These are phyloP conservation scores for Euleptes europaea DNA, from an alignment of 2,113 vertebrate genomes.

Conservation along the genomic window DNA sequence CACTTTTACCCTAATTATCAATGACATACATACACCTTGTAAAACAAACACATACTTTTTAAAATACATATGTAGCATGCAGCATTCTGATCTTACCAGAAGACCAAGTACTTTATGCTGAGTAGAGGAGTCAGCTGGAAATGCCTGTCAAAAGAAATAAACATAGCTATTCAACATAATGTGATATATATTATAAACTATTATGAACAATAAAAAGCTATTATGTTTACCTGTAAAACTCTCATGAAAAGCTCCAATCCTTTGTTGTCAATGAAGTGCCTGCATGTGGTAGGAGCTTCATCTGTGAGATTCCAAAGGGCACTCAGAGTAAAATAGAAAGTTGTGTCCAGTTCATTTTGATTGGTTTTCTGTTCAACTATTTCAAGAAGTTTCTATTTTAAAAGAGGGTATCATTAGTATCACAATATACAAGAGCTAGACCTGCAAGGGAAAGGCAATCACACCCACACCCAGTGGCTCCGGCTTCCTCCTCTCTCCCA, in stretches of 20 bases:
- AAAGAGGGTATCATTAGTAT: constrained; percentile 1
- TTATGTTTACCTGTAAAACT: constrained; percentile 83
- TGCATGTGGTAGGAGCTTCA: constrained; percentile 86
- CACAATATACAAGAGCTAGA: not conserved
- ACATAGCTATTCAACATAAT: not conserved
- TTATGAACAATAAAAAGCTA: constrained; percentile 21
- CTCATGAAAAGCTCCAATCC: constrained; percentile 84
- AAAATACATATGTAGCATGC: not conserved
- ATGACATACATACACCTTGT: not conserved
- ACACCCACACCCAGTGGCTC: too few species aligned
- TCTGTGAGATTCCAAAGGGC: constrained; percentile 94
- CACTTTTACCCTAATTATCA: not conserved
- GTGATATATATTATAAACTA: constrained; percentile 22
- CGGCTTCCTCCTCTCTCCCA: too few species aligned
- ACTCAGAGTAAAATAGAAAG: constrained; percentile 88
- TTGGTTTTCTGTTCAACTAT: constrained; percentile 86
- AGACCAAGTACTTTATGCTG: constrained; percentile 90
- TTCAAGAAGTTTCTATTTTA: constrained; percentile 85
- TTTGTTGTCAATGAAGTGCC: constrained; percentile 89
- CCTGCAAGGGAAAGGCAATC: not conserved
- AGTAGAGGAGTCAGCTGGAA: constrained; percentile 84
- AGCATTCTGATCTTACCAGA: constrained; percentile 78
- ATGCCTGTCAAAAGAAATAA: constrained; percentile 78
- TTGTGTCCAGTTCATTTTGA: constrained; percentile 83
- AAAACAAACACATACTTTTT: not conserved